Evolutionary conservation across 2,888 invertebrate genomes (phyloP), one percentile per base, ranked within the genome.

Genomic region (Meganola albula): DNA sequence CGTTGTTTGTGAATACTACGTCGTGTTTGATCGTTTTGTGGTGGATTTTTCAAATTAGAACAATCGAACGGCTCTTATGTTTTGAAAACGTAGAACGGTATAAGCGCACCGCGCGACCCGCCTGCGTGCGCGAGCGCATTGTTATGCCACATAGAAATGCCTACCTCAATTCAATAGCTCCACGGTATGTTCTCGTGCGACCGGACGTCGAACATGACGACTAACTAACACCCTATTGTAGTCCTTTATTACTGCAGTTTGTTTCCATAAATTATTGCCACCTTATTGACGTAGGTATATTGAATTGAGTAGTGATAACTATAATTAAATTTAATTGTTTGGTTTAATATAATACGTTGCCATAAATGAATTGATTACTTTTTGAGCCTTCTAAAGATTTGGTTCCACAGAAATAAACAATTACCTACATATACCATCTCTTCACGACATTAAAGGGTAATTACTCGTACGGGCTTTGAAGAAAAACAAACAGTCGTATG

Each of bases 11-110:
- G 74, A 74, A 76, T 74, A 69, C 64, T 64, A 50, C 50, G 53
- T 51, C 61, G 63, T 79, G 79, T 80, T 82, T 80, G 63, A 60
- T 74, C 74, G 75, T 80, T 80, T 75, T 79, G 76, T 74, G 56
- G 64, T 73, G 66, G 64, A 75, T 76, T 79, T 80, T 77, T 70
- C 61, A 66, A 74, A 74, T 65, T 58, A 58, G 62, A 82, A 83
- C 83, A 82, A 84, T 80, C 62, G 80, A 61, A 53, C 56, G 58
- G 46, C 53, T 62, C 66, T 61, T 65, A 70, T 82, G 82, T 84
- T 84, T 75, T 82, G 76, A 79, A 82, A 84, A 80, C 78, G 71
- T 63, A 48, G 53, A 58, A 55, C 65, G 66, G 61, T 64, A 54
- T 36, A 35, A 48, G 47, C 56, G 58, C 58, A 44, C 43, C 54